phyloP scores from a whole-genome alignment of 2,888 invertebrate genomes.

The Melieria picta region DNA sequence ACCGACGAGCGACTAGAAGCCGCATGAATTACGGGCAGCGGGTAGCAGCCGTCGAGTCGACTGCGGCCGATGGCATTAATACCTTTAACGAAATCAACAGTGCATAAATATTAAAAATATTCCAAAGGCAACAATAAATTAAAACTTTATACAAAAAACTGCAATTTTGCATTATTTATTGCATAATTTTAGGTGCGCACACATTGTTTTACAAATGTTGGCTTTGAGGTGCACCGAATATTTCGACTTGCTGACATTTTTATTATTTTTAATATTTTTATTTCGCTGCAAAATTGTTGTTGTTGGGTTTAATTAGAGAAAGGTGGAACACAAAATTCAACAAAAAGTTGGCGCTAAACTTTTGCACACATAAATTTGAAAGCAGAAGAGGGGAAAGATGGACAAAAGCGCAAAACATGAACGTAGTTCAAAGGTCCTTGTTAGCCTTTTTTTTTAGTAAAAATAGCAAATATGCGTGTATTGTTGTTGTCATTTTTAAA shows the following conservation, averaged over 20 bases:
- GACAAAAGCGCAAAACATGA: no score
- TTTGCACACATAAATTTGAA: background rate
- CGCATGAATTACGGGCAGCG: no score
- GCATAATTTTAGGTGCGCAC: slow-evolving; percentile 30
- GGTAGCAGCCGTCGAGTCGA: no score
- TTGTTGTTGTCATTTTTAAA: no score
- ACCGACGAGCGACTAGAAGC: no score
- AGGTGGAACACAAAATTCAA: background rate
- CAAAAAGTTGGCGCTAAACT: background rate
- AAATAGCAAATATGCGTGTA: no score
- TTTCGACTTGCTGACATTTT: background rate
- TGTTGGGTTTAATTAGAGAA: slow-evolving; percentile 27
- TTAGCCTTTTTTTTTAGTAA: no score
- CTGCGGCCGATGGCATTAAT: no score
- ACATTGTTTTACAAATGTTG: background rate
- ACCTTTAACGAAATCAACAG: background rate
- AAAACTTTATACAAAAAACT: background rate
- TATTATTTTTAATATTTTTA: background rate
- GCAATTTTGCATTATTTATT: slow-evolving; percentile 18
- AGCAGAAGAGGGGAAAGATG: background rate
- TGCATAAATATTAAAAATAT: background rate
- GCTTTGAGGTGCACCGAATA: no score
- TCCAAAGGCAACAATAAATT: slow-evolving; percentile 3
- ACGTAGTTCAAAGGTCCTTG: no score
- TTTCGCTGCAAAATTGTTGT: slow-evolving; percentile 1